Evolutionary conservation across 2,888 invertebrate genomes (phyloP), one percentile per base, ranked within the genome.

Genomic region (Spisula solida): DNA sequence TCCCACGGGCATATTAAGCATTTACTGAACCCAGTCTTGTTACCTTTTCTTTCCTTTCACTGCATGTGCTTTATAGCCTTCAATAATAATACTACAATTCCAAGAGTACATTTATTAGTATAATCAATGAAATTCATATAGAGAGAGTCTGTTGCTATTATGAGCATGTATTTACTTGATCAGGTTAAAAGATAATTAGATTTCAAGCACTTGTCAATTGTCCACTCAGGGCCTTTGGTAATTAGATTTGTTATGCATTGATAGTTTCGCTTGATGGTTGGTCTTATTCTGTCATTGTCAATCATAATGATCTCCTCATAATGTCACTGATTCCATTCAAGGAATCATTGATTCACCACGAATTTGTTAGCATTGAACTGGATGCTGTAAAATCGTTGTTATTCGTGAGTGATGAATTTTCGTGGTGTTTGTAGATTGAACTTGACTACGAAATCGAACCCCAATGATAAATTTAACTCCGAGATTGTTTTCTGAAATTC

Each of bases 131-230:
- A 12, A 14, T 51, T 14, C 12, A 41, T 10, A 51, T 14, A 16
- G 60, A 1, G 6, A 66, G 60, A 66, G n/a, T 6, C n/a, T n/a
- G n/a, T n/a, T 66, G 25, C 25, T 25, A 66, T 5, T 25, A 20
- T 66, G 60, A 41, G 41, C 41, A 41, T 41, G 41, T 5, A 41
- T 2, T 41, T 41, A 41, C 41, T 41, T 8, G 8, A 20, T 66
- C 60, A 25, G 60, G 25, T 66, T 25, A 66, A 16, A 51, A 66
- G 60, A 66, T 66, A 66, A 66, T 25, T 66, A 25, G 25, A 66
- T 66, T 66, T 66, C 25, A 66, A 66, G n/a, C 60, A 25, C 60
- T 66, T n/a, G 60, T 66, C 60, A n/a, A 66, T 25, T 25, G n/a
- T 25, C 20, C 4, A 25, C 60, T 25, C 25, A 25, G 60, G 8